phyloP scores from a whole-genome alignment of 1,140 invertebrate species.

The Panagrolaimus sp. region DNA sequence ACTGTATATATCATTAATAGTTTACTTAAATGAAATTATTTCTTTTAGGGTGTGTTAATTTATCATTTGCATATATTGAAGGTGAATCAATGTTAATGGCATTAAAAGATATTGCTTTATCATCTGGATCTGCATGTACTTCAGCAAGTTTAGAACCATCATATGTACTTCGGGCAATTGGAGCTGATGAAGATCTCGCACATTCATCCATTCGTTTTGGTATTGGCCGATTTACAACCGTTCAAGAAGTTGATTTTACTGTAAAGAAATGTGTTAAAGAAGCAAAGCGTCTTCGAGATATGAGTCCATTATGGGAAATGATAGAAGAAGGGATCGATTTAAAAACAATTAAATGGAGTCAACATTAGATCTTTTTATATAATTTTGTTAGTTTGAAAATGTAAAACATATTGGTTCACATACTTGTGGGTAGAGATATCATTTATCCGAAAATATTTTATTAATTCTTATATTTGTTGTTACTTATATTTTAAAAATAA shows the following conservation, averaged over 20 bases:
- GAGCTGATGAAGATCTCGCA: conserved; percentile 93
- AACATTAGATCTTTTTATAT: conserved; percentile 68
- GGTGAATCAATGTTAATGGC: conserved; percentile 86
- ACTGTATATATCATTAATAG: too few species aligned
- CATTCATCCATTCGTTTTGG: conserved; percentile 99
- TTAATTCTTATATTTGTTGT: too few species aligned
- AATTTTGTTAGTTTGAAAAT: too few species aligned
- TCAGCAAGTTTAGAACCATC: conserved; percentile 96
- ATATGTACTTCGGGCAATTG: conserved; percentile 94
- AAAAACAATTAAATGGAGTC: conserved; percentile 94
- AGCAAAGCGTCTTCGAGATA: conserved; percentile 81
- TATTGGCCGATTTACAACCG: conserved; percentile 90
- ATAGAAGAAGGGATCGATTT: conserved; percentile 94
- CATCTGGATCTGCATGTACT: conserved; percentile 80
- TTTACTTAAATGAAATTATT: conserved; percentile 13
- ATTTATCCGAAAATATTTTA: too few species aligned
- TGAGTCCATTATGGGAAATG: conserved; percentile 99
- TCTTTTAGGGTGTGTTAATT: conserved; percentile 79
- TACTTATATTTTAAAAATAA: too few species aligned
- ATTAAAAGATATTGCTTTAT: conserved; percentile 72
- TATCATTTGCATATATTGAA: conserved; percentile 97
- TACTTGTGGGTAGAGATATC: too few species aligned
- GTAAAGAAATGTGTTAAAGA: conserved; percentile 81
- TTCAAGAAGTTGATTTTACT: conserved; percentile 87
- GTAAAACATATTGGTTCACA: too few species aligned